Evolutionary conservation across 2,888 invertebrate genomes (phyloP).

Genomic region (Heliconius erato): DNA sequence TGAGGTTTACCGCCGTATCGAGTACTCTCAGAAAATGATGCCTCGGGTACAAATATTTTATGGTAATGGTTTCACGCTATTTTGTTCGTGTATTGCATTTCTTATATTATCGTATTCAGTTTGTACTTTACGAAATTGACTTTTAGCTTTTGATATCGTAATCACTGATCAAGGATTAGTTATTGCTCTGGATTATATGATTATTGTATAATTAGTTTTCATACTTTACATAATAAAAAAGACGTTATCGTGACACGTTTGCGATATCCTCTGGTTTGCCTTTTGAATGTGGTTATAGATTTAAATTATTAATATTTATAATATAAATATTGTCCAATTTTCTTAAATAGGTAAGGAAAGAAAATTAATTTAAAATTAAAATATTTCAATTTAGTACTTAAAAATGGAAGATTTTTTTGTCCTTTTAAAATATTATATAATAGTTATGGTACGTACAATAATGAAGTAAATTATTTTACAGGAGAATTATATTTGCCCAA

Average conservation of each 20-base stretch:
- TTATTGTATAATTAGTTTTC: neutral
- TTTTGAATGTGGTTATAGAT: neutral
- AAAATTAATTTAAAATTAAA: too few relatives aligned
- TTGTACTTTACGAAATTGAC: neutral
- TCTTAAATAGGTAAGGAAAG: too few relatives aligned
- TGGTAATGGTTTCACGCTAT: constrained; percentile 53
- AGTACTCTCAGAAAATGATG: constrained; percentile 59
- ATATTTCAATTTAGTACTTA: too few relatives aligned
- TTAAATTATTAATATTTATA: too few relatives aligned
- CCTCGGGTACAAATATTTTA: constrained; percentile 63
- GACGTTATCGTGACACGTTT: neutral
- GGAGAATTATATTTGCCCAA: constrained; percentile 63
- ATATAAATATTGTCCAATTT: too few relatives aligned
- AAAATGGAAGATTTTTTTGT: too few relatives aligned
- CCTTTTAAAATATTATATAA: too few relatives aligned
- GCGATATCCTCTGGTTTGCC: neutral
- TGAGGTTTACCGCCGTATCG: constrained; percentile 57
- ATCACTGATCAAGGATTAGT: neutral
- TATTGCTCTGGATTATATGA: too few relatives aligned
- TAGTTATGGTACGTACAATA: too few relatives aligned
- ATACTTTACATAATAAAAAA: neutral
- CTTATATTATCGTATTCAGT: neutral
- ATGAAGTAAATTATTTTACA: constrained; percentile 32
- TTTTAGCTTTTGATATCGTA: neutral
- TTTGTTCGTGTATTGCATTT: neutral